phyloP scores from a whole-genome alignment of 2,888 invertebrate species.

The Catocala nupta region DNA sequence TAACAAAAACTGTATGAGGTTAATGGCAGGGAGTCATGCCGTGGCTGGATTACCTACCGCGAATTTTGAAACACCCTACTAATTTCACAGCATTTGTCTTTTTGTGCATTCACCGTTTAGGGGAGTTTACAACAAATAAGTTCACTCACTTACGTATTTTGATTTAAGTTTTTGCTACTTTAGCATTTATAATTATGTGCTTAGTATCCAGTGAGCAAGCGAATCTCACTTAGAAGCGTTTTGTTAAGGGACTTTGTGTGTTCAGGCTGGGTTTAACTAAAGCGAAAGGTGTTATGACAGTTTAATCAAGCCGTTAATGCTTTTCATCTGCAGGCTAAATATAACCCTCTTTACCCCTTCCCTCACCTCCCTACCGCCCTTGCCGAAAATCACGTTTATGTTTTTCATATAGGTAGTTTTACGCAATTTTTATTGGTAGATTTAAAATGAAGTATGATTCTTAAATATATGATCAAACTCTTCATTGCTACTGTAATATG shows the following conservation, averaged over 20 bases:
- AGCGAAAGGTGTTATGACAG: conserved; percentile 3
- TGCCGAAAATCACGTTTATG: too few relatives aligned
- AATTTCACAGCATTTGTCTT: conserved; percentile 66
- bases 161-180: conserved; percentile 49
- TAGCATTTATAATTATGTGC: not conserved
- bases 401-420: too few relatives aligned
- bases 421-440: too few relatives aligned
- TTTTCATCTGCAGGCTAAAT: conserved; percentile 8
- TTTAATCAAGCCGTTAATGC: conserved; percentile 11
- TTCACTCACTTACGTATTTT: conserved; percentile 44
- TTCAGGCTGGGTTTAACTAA: not conserved
- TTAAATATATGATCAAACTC: too few relatives aligned
- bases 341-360: too few relatives aligned
- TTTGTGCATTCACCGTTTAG: conserved; percentile 60
- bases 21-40: conserved; percentile 70
- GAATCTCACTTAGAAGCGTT: conserved; percentile 6
- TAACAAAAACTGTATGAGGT: conserved; percentile 76
- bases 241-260: not conserved
- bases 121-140: conserved; percentile 46
- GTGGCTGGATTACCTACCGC: conserved; percentile 68
- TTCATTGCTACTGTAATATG: too few relatives aligned
- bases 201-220: too few relatives aligned
- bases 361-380: too few relatives aligned
- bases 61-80: conserved; percentile 64
- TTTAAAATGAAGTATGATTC: too few relatives aligned